Percentiles rank a stretch among this genome's conserved stretches.
phyloP scores from a whole-genome alignment of 2,888 invertebrate species.

The Pyrocoelia pectoralis region DNA sequence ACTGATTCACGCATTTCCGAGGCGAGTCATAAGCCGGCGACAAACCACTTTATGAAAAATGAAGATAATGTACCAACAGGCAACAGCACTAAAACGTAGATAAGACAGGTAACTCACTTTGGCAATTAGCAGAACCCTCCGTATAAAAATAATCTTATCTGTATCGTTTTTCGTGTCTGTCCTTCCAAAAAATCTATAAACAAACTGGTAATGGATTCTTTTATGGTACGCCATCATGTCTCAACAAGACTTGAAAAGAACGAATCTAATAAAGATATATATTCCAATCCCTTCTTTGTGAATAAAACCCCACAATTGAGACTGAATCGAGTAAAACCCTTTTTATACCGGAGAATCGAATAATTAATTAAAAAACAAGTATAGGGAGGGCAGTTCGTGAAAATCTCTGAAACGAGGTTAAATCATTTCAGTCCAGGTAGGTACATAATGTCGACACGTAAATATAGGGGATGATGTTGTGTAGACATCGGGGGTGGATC shows the following conservation, averaged over 20 bases:
- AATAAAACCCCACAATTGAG: neutral
- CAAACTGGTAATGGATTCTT: slow-evolving; percentile 24
- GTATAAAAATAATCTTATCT: neutral
- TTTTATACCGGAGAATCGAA: neutral
- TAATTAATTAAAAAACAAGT: neutral
- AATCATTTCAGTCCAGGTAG: neutral
- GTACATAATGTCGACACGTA: neutral
- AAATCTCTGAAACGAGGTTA: neutral
- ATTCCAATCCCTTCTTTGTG: slow-evolving; percentile 35
- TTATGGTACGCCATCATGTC: slow-evolving; percentile 35
- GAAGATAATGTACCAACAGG: neutral
- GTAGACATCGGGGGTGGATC: slow-evolving; percentile 38
- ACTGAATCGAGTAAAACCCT: neutral
- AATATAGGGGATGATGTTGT: slow-evolving; percentile 18
- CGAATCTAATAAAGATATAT: slow-evolving; percentile 37
- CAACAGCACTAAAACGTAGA: neutral
- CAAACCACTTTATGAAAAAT: neutral
- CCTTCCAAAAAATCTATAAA: slow-evolving; percentile 17
- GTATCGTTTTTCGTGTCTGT: neutral
- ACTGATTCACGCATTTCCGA: neutral
- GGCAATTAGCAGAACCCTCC: neutral
- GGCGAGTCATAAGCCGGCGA: neutral
- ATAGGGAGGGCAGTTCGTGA: neutral
- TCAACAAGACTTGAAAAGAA: slow-evolving; percentile 35
- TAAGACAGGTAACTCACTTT: neutral